Evolutionary conservation across 2,888 invertebrate genomes (phyloP).

Genomic region (Tipula confusa): DNA sequence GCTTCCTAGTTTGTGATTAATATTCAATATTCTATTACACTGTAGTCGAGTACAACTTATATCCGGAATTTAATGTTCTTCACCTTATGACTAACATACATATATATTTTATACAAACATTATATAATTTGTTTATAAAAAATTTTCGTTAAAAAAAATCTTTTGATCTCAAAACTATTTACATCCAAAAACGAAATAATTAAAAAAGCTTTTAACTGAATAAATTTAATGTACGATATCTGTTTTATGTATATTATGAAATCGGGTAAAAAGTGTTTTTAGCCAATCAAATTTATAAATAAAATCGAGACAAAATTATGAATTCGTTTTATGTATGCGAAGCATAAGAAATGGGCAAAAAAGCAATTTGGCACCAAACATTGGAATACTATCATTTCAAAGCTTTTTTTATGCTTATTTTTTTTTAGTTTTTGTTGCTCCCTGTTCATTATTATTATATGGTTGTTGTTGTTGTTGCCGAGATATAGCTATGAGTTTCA

Average conservation of each 20-base stretch:
- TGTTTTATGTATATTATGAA: background rate
- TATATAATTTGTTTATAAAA: background rate
- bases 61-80: background rate
- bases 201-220: background rate
- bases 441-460: too few species aligned
- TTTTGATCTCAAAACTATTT: background rate
- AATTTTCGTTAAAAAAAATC: background rate
- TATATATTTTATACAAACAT: background rate
- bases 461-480: background rate
- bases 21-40: background rate
- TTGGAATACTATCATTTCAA: slow-evolving; percentile 12
- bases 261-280: background rate
- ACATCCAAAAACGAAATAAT: background rate
- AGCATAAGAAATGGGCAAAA: slow-evolving; percentile 4
- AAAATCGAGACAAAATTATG: slow-evolving; percentile 9
- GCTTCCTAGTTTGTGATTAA: background rate
- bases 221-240: background rate
- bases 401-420: background rate
- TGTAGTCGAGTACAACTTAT: background rate
- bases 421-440: too few species aligned
- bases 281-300: slow-evolving; percentile 3
- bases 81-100: background rate
- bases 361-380: slow-evolving; percentile 9
- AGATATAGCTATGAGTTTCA: background rate
- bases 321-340: background rate